These are phyloP conservation scores for Drosophila sordidula DNA, from an alignment of 2,888 invertebrate genomes.

Conservation along the genomic window DNA sequence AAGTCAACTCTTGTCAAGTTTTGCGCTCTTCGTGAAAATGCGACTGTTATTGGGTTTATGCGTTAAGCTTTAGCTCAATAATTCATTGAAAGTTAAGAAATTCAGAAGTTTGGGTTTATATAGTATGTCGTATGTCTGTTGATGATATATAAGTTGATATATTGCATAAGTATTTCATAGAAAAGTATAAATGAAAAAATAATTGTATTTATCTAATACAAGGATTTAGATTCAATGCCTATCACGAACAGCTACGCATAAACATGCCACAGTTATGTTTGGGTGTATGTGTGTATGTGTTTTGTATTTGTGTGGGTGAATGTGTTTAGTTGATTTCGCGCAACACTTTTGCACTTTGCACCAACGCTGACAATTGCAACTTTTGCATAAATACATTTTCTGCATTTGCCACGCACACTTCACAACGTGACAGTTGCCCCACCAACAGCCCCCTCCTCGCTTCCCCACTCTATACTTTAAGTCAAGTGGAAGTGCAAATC, in stretches of 20 bases:
- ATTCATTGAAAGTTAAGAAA: not conserved
- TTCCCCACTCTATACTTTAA: constrained; percentile 20
- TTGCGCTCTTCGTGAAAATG: constrained; percentile 28
- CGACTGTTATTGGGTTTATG: constrained; percentile 32
- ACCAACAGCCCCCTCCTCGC: too few species aligned
- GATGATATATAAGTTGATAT: too few species aligned
- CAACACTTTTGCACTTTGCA: constrained; percentile 65
- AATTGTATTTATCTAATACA: too few species aligned
- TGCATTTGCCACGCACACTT: constrained; percentile 64
- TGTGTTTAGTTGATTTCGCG: constrained; percentile 58
- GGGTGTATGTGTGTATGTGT: constrained; percentile 6
- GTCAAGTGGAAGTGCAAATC: constrained; percentile 68
- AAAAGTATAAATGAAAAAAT: not conserved
- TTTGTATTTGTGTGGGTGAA: constrained; percentile 19
- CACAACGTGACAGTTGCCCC: constrained; percentile 22
- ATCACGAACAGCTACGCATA: constrained; percentile 15
- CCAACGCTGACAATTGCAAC: constrained; percentile 74
- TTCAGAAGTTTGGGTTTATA: not conserved
- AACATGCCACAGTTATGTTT: not conserved
- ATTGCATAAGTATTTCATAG: too few species aligned
- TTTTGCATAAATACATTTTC: constrained; percentile 80
- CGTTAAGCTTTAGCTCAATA: constrained; percentile 4
- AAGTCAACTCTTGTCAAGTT: constrained; percentile 56
- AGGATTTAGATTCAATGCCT: too few species aligned
- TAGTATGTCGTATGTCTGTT: too few species aligned